Conservation (phyloP, 2,888 invertebrate genomes). For the Scaptomyza cyrtandrae region DNA sequence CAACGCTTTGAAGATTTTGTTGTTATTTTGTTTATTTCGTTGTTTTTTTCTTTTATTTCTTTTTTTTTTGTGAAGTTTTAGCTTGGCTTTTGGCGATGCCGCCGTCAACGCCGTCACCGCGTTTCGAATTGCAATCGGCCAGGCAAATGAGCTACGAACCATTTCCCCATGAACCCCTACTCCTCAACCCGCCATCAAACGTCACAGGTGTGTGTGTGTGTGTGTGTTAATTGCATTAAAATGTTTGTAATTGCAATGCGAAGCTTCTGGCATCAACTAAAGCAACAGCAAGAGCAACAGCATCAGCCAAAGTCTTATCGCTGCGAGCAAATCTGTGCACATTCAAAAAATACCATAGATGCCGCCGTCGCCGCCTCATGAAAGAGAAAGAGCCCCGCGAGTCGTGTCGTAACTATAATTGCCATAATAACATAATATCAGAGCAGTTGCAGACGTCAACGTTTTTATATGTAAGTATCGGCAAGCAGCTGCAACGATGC, state of each 20-base stretch:
- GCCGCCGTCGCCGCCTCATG: conserved; percentile 49
- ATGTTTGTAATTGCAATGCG: conserved; percentile 81
- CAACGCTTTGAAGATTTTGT: conserved; percentile 48
- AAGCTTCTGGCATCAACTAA: conserved; percentile 22
- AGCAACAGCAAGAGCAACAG: not conserved
- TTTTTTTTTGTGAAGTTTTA: conserved; percentile 28
- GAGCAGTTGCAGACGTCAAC: conserved; percentile 1
- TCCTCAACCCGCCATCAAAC: not conserved
- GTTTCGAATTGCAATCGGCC: conserved; percentile 71
- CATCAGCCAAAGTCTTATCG: conserved; percentile 38
- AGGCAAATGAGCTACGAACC: conserved; percentile 71
- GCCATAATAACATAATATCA: conserved; percentile 79
- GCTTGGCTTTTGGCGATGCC: conserved; percentile 61
- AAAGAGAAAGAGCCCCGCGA: conserved; percentile 32
- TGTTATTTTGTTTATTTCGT: conserved; percentile 1
- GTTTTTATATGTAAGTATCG: not conserved
- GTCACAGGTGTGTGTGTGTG: conserved; percentile 35
- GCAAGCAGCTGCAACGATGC: conserved; percentile 17
- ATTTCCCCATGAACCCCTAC: not conserved
- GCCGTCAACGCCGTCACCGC: conserved; percentile 53
- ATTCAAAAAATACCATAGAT: conserved; percentile 70
- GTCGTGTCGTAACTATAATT: conserved; percentile 78
- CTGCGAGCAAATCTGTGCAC: conserved; percentile 53
- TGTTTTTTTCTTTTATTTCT: conserved; percentile 1
- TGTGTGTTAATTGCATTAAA: conserved; percentile 84